A percentile compares a stretch with the other conserved stretches of the same genome.
Evolutionary conservation across 2,113 vertebrate species (phyloP).

Genomic region (Phainopepla nitens): DNA sequence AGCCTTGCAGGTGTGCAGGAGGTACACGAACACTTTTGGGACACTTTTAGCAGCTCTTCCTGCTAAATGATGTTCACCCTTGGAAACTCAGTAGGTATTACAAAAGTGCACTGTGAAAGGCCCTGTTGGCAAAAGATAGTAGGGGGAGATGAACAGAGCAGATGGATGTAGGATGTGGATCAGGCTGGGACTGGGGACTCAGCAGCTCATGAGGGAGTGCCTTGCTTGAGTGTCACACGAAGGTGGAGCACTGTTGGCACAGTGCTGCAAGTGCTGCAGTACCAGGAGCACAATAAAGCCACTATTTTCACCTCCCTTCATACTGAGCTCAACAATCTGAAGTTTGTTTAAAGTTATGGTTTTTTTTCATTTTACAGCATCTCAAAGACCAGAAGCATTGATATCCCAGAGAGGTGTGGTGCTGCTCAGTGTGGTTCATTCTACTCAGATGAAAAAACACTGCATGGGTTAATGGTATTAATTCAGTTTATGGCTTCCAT

Average conservation of each 20-base stretch:
- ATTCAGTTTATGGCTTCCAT: background rate
- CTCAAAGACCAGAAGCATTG: background rate
- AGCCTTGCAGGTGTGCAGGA: background rate
- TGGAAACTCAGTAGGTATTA: background rate
- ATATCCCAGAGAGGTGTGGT: background rate
- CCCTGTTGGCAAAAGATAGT: background rate
- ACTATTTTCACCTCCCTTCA: background rate
- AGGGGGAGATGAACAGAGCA: background rate
- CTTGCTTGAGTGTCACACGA: fast-evolving
- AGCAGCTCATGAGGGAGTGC: background rate
- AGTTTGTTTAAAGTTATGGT: background rate
- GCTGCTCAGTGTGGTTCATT: background rate
- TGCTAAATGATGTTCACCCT: background rate
- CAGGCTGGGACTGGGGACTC: background rate
- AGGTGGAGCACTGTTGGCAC: background rate
- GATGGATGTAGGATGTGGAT: background rate
- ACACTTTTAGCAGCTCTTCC: too few relatives aligned
- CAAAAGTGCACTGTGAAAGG: background rate
- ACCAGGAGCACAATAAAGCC: background rate
- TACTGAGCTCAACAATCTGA: background rate
- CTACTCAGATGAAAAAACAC: background rate
- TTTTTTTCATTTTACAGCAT: background rate
- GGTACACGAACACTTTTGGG: fast-evolving
- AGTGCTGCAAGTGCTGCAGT: background rate
- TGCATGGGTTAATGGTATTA: background rate